Percentiles rank a stretch among this genome's conserved stretches.
Evolutionary conservation across 2,888 invertebrate species (phyloP).

Genomic region (Norana najaformis): DNA sequence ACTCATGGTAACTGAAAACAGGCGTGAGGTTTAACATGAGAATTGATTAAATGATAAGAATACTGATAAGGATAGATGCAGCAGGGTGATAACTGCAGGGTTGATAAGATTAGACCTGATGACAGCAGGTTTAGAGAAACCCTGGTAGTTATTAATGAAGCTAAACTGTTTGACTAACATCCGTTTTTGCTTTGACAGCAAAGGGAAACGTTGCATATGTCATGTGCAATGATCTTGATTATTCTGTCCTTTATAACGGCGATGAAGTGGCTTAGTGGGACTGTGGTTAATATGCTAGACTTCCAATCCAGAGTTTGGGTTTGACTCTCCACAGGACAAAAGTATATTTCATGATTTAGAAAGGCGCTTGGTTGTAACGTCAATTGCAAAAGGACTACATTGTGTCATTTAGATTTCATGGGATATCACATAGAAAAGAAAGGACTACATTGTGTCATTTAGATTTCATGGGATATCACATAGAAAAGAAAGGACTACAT

Average conservation of each 20-base stretch:
- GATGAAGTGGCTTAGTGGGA: neutral
- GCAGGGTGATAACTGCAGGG: neutral
- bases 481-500: too few relatives aligned
- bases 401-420: neutral
- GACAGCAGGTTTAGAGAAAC: neutral
- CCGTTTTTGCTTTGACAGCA: too few relatives aligned
- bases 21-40: neutral
- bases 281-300: neutral
- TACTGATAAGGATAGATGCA: neutral
- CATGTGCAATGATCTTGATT: neutral
- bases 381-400: neutral
- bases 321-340: neutral
- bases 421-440: too few relatives aligned
- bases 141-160: neutral
- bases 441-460: too few relatives aligned
- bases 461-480: too few relatives aligned
- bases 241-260: neutral
- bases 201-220: too few relatives aligned
- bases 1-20: neutral
- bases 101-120: neutral
- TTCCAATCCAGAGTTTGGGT: neutral
- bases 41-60: neutral
- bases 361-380: neutral
- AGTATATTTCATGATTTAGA: neutral
- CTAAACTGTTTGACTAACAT: neutral